Evolutionary conservation across 2,797 vertebrate genomes (phyloP), one percentile per base, ranked within the genome.

Genomic region (Neosilurus hyrtlii): DNA sequence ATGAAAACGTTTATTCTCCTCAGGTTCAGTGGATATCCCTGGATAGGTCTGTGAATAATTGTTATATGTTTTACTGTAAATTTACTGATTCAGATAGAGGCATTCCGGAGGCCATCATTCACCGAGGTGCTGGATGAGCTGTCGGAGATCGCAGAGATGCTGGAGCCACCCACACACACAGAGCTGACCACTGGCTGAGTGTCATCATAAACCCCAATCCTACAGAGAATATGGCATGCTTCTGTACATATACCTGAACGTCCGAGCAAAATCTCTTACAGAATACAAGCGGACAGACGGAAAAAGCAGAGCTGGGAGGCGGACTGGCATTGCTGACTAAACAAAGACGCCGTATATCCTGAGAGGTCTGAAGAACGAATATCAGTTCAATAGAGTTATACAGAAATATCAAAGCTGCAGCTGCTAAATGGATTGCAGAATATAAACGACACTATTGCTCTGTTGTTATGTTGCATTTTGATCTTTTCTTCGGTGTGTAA

Each of bases 101-200:
- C 95, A 0, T 96, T 96, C 91, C 93, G 95, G 63, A 93, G 96
- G 20, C 96, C 95, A 0, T 95, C 95, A 0, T 97, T 97, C 90
- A 92, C 93, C 0, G 95, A 97, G 90, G 61, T 97, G 80, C 90
- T 96, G 84, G 95, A 97, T 24, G 93, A 96, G 81, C 35, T 96
- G 89, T 94, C 93, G 18, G 95, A 97, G 63, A 88, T 93, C 0
- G 90, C 90, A 0, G 96, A 96, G 88, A 91, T 86, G 15, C 90
- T 97, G 88, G 96, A 96, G 7, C 88, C 90, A 0, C 63, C 87
- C 0, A 51, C 86, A 4, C 84, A 83, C 83, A 82, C 89, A 5
- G 92, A 95, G 62, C 84, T 90, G 74, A 87, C 86, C 85, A 90
- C 89, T 0, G 90, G 92, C 87, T 95, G 94, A 95, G 52, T 61